These are phyloP conservation scores for Pelodiscus sinensis DNA, from an alignment of 2,113 vertebrate species.

Conservation along the genomic window DNA sequence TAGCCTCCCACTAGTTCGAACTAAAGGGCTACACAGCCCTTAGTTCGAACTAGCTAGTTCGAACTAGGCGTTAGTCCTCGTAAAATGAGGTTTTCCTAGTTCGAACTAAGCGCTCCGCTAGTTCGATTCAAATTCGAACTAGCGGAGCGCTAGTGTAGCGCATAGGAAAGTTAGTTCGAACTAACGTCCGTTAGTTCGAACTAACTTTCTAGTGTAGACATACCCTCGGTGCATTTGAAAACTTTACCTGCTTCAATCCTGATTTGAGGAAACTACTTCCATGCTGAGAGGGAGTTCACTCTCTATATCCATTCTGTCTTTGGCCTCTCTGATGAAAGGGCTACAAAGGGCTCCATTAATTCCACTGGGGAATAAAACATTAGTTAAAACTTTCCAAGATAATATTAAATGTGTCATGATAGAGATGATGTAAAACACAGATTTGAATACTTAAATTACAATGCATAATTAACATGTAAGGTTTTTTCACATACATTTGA, in stretches of 20 bases:
- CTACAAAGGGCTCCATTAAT: neutral
- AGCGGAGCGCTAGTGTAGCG: no score
- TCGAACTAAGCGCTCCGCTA: no score
- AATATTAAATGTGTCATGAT: neutral
- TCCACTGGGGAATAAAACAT: neutral
- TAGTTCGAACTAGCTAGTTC: no score
- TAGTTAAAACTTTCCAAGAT: neutral
- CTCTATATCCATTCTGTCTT: neutral
- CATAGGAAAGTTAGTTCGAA: no score
- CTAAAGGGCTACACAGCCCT: no score
- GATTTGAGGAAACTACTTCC: neutral
- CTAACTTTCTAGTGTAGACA: no score
- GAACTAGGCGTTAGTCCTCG: no score
- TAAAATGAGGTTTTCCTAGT: no score
- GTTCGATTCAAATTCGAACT: no score
- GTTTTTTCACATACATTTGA: fast-evolving
- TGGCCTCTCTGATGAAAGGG: neutral
- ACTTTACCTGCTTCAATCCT: neutral
- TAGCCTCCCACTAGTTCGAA: no score
- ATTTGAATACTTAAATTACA: neutral
- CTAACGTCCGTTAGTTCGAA: no score
- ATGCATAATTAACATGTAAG: no score
- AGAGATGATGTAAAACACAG: neutral
- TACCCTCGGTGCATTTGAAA: neutral
- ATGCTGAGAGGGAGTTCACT: neutral